These are phyloP conservation scores for Chiloscyllium punctatum DNA, from an alignment of 2,797 vertebrate species.

Conservation along the genomic window DNA sequence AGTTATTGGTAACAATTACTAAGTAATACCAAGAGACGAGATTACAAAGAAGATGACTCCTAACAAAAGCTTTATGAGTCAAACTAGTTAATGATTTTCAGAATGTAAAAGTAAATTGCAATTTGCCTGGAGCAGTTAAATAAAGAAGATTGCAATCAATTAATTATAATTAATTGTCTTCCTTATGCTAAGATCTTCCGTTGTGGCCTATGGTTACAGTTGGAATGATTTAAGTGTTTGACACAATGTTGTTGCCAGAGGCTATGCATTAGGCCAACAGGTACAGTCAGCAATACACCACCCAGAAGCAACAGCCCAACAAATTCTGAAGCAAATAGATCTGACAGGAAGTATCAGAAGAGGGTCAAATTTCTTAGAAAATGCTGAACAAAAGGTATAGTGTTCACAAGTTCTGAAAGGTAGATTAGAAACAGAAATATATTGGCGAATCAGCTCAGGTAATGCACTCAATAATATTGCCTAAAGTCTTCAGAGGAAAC, in stretches of 20 bases:
- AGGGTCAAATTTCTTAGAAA: conserved; percentile 34
- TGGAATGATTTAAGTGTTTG: conserved; percentile 20
- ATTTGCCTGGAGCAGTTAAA: background rate
- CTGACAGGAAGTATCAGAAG: conserved; percentile 34
- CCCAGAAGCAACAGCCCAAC: background rate
- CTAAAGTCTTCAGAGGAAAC: conserved; percentile 12
- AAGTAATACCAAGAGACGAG: background rate
- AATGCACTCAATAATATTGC: conserved; percentile 19
- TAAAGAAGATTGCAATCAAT: conserved; percentile 3
- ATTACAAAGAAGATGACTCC: background rate
- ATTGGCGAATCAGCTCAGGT: conserved; percentile 4
- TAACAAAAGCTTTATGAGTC: background rate
- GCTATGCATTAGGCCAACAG: background rate
- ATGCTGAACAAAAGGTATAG: conserved; percentile 17
- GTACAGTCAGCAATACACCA: conserved; percentile 2
- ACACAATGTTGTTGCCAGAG: background rate
- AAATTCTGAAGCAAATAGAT: background rate
- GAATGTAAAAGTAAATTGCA: background rate
- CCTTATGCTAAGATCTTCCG: background rate
- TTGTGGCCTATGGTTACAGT: background rate
- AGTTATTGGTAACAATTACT: background rate
- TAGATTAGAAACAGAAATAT: conserved; percentile 1
- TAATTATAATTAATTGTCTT: conserved; percentile 33
- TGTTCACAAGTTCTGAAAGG: conserved; percentile 29
- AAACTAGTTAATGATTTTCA: conserved; percentile 18